A percentile compares a stretch with the other conserved stretches of the same genome.
phyloP scores from a whole-genome alignment of 2,888 invertebrate genomes.

The Aricia artaxerxes region DNA sequence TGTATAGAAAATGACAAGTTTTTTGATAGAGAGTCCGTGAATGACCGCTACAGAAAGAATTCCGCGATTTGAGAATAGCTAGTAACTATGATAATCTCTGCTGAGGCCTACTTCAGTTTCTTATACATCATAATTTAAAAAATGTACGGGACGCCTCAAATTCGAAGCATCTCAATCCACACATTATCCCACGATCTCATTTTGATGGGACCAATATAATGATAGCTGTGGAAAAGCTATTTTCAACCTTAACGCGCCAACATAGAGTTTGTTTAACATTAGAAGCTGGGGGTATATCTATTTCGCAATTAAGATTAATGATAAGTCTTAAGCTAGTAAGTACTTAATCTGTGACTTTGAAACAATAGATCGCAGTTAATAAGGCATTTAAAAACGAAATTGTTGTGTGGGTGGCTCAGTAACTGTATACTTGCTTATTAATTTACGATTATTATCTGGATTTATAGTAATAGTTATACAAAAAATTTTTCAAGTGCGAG shows the following conservation, averaged over 20 bases:
- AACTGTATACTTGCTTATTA: constrained; percentile 3
- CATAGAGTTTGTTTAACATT: constrained; percentile 56
- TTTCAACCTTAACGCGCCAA: constrained; percentile 59
- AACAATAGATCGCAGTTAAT: constrained; percentile 62
- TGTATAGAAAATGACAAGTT: too few species aligned
- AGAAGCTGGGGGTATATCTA: constrained; percentile 76
- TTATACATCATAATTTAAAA: background rate
- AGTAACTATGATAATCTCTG: too few species aligned
- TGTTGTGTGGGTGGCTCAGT: constrained; percentile 58
- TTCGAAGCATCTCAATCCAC: constrained; percentile 18
- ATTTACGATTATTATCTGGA: constrained; percentile 15
- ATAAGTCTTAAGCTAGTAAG: constrained; percentile 74
- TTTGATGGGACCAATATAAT: constrained; percentile 73
- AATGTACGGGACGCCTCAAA: background rate
- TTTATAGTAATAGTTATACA: background rate
- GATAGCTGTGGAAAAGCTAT: constrained; percentile 57
- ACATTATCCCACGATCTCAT: constrained; percentile 76
- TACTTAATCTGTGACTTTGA: constrained; percentile 75
- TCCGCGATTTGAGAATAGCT: too few species aligned
- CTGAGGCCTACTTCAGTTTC: background rate
- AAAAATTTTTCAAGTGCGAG: too few species aligned
- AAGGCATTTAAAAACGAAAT: constrained; percentile 65
- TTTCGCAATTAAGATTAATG: constrained; percentile 80
- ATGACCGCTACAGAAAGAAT: too few species aligned
- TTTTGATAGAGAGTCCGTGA: too few species aligned